Evolutionary conservation across 1,140 invertebrate species (phyloP), one percentile per base, ranked within the genome.

Genomic region (Latrodectus geometricus): DNA sequence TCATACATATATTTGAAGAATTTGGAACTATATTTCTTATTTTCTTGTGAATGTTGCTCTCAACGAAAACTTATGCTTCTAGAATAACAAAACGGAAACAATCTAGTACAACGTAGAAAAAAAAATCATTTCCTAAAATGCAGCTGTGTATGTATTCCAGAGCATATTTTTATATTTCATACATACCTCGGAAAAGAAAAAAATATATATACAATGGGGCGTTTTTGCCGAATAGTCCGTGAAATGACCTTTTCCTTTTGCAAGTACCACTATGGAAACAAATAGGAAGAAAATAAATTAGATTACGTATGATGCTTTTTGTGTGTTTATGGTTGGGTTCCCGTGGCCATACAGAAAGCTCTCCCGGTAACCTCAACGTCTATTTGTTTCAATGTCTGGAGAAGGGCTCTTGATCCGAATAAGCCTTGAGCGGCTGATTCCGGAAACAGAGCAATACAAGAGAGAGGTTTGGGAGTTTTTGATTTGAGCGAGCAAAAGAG

Each of bases 341-440:
- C n/a, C n/a, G n/a, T n/a, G n/a, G 35, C 35, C 35, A 1, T 35
- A 35, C 35, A 35, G 35, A 35, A 5, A 35, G 1, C 5, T 21
- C 15, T 35, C 21, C 17, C 52, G n/a, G 20, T 82, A 82, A 61
- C 79, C 79, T 82, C 79, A 82, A 21, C 8, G 23, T 49, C 68
- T 72, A 82, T 82, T 73, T 82, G 54, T 82, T 82, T 82, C 79
- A 82, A 82, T 82, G 50, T 73, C 50, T 49, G 21, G 52, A 7
- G 56, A 82, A 82, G 52, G 54, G 20, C 14, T 82, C 52, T 48
- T 73, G 79, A 82, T 82, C 69, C 8, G 9, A 17, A 14, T 14
- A 12, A 48, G 23, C 12, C 8, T 12, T 17, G 35, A 21, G 8
- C 9, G 8, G 3, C 11, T 61, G 54, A 73, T 5, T 17, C 68